Evolutionary conservation across 2,113 vertebrate species (phyloP), one percentile per base, ranked within the genome.

Genomic region (Gambusia affinis): DNA sequence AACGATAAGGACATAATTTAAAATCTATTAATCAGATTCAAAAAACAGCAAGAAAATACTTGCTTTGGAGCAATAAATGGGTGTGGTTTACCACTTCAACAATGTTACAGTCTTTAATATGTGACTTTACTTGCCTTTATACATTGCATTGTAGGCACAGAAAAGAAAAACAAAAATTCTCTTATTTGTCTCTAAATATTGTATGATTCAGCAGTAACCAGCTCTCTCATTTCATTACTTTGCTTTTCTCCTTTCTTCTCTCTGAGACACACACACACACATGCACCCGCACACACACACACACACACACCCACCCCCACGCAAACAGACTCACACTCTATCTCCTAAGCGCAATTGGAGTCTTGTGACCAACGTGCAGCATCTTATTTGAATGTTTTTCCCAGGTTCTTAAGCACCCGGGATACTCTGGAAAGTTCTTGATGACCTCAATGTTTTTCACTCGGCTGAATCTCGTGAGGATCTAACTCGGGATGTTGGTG

Each of bases 381-480:
- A 85, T 95, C 93, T 92, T 92, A 95, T 96, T 95, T 94, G 88
- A 94, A 93, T 95, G 93, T 95, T 95, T 93, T 95, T 92, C 89
- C 83, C 91, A 90, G 88, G 90, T 93, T 93, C 83, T 92, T 88
- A 87, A 90, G 88, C 72, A 75, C 78, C 79, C 77, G 78, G 57
- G 78, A 81, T 76, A 84, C 80, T 92, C 88, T 87, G 83, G 85
- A 88, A 86, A 85, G 82, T 85, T 93, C 86, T 86, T 67, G 87
- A 89, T 93, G 92, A 94, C 91, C 91, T 91, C 91, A 86, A 86
- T 90, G 91, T 93, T 94, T 94, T 93, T 89, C 90, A 83, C 83
- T 74, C 2, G 67, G 83, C 73, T 88, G 81, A 60, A 85, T 94
- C 94, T 94, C 83, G 81, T 95, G 93, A 93, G 92, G 73, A 75